phyloP scores from a whole-genome alignment of 2,113 vertebrate genomes.

The Pangasianodon gigas region DNA sequence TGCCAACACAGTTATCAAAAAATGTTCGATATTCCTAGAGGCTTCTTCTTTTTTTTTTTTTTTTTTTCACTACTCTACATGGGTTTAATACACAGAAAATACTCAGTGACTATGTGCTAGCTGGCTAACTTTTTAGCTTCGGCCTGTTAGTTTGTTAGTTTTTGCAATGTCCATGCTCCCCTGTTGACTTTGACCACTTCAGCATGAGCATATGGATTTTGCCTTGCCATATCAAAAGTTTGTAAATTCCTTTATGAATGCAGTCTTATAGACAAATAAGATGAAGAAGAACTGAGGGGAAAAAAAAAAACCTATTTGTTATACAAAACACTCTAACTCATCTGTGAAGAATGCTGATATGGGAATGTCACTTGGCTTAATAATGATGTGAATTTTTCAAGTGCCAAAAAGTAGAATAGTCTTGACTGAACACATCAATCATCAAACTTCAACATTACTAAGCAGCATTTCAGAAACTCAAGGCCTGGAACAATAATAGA shows the following conservation, averaged over 20 bases:
- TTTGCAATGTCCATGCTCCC: background rate
- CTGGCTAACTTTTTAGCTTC: no score
- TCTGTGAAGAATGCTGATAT: constrained; percentile 18
- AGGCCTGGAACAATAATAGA: background rate
- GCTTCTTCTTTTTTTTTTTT: no score
- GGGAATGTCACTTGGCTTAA: background rate
- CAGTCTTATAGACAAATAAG: background rate
- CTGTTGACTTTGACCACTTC: background rate
- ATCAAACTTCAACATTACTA: background rate
- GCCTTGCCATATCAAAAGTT: background rate
- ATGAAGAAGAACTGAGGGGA: background rate
- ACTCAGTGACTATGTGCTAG: background rate
- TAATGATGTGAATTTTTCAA: constrained; percentile 3
- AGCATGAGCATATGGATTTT: background rate
- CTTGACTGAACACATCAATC: background rate
- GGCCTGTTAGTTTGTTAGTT: background rate
- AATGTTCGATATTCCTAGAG: background rate
- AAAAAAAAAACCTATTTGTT: background rate
- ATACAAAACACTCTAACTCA: background rate
- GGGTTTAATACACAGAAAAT: background rate
- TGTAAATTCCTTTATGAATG: background rate
- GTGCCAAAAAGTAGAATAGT: constrained; percentile 6
- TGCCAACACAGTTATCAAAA: background rate
- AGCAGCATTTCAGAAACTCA: constrained; percentile 4
- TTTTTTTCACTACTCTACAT: no score